Evolutionary conservation across 1,140 invertebrate genomes (phyloP).

Genomic region (Macrocentrus cingulum): DNA sequence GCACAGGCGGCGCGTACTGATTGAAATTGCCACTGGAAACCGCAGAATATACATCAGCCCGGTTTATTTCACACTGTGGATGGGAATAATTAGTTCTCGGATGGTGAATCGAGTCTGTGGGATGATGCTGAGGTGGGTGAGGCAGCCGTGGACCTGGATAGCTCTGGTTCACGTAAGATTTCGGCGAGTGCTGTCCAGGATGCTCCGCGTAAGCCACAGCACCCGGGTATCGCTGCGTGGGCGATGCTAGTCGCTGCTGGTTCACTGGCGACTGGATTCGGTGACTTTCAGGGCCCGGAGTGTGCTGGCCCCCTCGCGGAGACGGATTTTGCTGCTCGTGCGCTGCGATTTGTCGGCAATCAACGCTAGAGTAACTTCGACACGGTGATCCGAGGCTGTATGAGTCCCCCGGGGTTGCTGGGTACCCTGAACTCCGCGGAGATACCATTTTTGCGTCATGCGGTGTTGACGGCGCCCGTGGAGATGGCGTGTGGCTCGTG

Average conservation of each 20-base stretch:
- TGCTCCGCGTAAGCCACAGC: slow-evolving; percentile 33
- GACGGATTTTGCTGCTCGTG: slow-evolving; percentile 36
- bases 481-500: slow-evolving; percentile 30
- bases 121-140: slow-evolving; percentile 29
- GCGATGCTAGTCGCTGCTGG: slow-evolving; percentile 15
- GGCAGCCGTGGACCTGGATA: slow-evolving; percentile 28
- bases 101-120: background rate
- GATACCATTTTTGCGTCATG: slow-evolving; percentile 42
- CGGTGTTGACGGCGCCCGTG: slow-evolving; percentile 37
- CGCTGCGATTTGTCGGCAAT: slow-evolving; percentile 45
- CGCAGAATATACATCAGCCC: slow-evolving; percentile 1
- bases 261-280: slow-evolving; percentile 36
- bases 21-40: slow-evolving; percentile 15
- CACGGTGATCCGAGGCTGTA: slow-evolving; percentile 40
- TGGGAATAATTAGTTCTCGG: slow-evolving; percentile 19
- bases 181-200: slow-evolving; percentile 24
- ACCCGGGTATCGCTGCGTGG: background rate
- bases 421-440: slow-evolving; percentile 43
- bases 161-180: slow-evolving; percentile 32
- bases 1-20: slow-evolving; percentile 17
- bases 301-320: slow-evolving; percentile 26
- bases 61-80: slow-evolving; percentile 32
- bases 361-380: slow-evolving; percentile 40
- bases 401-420: slow-evolving; percentile 31
- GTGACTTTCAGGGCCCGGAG: slow-evolving; percentile 8